These are phyloP conservation scores for Psammodynastes pulverulentus DNA, from an alignment of 2,113 vertebrate genomes.

Conservation along the genomic window DNA sequence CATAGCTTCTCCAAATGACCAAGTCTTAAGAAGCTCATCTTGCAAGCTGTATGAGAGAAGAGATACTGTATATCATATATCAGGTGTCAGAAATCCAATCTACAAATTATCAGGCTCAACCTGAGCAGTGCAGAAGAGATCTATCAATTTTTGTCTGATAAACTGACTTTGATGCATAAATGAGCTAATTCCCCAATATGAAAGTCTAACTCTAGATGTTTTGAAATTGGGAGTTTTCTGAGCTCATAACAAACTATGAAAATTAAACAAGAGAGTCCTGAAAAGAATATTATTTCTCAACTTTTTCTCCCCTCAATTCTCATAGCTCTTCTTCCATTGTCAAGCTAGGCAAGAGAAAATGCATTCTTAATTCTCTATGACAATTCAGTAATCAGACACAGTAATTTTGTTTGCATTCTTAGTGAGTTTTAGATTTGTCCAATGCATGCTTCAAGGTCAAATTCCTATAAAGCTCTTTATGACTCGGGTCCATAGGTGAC, in stretches of 20 bases:
- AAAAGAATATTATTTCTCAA: background rate
- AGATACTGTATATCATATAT: conserved; percentile 62
- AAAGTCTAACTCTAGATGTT: background rate
- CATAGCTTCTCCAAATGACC: conserved; percentile 39
- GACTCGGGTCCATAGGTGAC: background rate
- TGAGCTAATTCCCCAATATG: conserved; percentile 44
- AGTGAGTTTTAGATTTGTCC: background rate
- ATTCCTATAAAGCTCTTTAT: background rate
- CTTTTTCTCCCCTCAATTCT: background rate
- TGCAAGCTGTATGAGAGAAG: conserved; percentile 54
- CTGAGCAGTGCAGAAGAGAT: conserved; percentile 45
- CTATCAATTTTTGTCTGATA: conserved; percentile 51
- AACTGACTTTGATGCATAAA: conserved; percentile 43
- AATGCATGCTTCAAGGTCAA: background rate
- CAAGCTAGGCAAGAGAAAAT: background rate
- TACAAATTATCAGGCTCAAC: conserved; percentile 61
- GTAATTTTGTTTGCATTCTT: background rate
- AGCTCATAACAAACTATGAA: background rate
- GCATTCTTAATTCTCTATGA: background rate
- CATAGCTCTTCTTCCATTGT: background rate
- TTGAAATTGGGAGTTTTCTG: background rate
- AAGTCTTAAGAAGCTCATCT: conserved; percentile 61
- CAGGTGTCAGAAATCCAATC: conserved; percentile 61
- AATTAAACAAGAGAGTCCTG: background rate
- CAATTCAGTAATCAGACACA: background rate